A percentile compares a stretch with the other conserved stretches of the same genome.
phyloP scores from a whole-genome alignment of 2,113 vertebrate genomes.

The Plotosus lineatus region DNA sequence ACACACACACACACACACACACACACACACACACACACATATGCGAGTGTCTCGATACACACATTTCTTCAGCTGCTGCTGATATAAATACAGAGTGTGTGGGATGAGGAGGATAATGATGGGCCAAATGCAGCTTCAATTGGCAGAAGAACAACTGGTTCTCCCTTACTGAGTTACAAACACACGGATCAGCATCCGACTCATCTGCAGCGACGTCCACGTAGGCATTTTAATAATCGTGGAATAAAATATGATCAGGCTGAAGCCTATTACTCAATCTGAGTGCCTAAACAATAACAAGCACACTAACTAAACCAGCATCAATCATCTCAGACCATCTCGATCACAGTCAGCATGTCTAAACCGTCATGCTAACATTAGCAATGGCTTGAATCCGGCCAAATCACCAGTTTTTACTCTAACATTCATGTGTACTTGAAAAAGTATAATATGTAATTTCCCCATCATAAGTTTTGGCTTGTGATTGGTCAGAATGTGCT shows the following conservation, averaged over 20 bases:
- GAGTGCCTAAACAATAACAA: not conserved
- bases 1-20: not conserved
- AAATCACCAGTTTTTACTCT: not conserved
- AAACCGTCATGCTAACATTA: not conserved
- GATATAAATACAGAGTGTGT: constrained; percentile 29
- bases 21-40: constrained; percentile 9
- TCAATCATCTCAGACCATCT: not conserved
- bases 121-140: not conserved
- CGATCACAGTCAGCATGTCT: not conserved
- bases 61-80: constrained; percentile 16
- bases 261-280: not conserved
- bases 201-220: not conserved
- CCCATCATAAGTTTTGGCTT: not conserved
- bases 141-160: not conserved
- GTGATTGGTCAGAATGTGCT: not conserved
- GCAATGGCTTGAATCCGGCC: not conserved
- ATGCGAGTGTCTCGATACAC: too few species aligned
- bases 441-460: not conserved
- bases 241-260: not conserved
- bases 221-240: not conserved
- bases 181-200: not conserved
- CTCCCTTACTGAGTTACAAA: not conserved
- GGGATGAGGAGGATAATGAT: constrained; percentile 28
- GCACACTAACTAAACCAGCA: not conserved
- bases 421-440: not conserved